Conservation (phyloP, 2,113 vertebrate species). For the Eonycteris spelaea region DNA sequence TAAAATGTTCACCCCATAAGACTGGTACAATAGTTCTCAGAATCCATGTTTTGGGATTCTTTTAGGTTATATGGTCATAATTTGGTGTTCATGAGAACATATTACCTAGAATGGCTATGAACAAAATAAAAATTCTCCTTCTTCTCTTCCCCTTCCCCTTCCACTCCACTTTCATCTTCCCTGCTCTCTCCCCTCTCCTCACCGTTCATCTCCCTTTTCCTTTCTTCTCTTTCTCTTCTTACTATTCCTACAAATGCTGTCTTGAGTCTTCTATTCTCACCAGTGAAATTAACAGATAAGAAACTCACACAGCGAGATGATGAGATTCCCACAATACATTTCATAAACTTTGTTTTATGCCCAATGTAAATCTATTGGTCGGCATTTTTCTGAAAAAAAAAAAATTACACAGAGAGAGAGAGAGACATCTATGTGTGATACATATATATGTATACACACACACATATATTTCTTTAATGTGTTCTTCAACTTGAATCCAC, state of each 20-base stretch:
- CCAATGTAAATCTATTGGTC: not conserved
- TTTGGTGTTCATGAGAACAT: not conserved
- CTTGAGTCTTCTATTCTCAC: not conserved
- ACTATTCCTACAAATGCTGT: not conserved
- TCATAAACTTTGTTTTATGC: not conserved
- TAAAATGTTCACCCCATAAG: not conserved
- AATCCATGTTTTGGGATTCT: not conserved
- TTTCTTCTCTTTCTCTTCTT: not conserved
- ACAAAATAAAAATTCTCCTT: not conserved
- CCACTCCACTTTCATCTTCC: not conserved
- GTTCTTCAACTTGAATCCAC: not conserved
- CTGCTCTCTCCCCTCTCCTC: not conserved
- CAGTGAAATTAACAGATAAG: not conserved
- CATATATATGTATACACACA: too few species aligned
- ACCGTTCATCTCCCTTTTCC: not conserved
- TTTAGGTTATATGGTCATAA: not conserved
- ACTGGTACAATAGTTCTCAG: not conserved
- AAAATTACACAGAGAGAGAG: too few species aligned
- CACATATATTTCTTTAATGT: not conserved
- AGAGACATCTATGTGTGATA: too few species aligned
- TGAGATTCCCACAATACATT: not conserved
- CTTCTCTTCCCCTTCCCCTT: not conserved
- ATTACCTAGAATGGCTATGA: not conserved
- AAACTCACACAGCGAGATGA: not conserved
- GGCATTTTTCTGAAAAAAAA: not conserved